Conservation (phyloP, 2,888 invertebrate genomes). For the Eubasilissa splendida region DNA sequence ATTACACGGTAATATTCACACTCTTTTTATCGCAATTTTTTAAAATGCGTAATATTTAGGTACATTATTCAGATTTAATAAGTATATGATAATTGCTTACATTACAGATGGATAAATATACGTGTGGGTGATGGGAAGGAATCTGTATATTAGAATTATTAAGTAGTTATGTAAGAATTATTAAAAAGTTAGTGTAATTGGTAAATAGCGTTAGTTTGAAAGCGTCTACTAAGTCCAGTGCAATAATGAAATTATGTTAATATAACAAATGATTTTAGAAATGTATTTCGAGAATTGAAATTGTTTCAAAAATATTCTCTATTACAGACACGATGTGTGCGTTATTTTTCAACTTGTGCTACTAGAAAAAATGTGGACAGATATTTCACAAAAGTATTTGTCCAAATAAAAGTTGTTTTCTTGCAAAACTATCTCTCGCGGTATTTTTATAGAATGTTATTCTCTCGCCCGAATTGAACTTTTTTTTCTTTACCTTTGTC, state of each 20-base stretch:
- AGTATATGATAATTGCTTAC: too few relatives aligned
- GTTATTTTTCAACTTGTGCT: neutral
- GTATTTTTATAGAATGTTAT: conserved; percentile 13
- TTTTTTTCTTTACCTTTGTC: conserved; percentile 7
- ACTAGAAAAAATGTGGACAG: neutral
- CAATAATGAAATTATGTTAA: neutral
- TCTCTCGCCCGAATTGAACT: neutral
- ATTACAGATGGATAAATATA: too few relatives aligned
- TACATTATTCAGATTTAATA: too few relatives aligned
- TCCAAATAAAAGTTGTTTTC: conserved; percentile 5
- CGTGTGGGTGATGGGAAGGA: too few relatives aligned
- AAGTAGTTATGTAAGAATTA: too few relatives aligned
- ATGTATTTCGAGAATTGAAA: neutral
- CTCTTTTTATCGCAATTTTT: too few relatives aligned
- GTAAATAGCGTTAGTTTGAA: conserved; percentile 1
- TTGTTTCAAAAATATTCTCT: neutral
- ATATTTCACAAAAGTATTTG: conserved; percentile 11
- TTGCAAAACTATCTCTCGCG: neutral
- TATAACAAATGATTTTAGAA: neutral
- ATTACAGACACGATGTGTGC: too few relatives aligned
- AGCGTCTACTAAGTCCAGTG: neutral
- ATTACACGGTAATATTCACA: too few relatives aligned
- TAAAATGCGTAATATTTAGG: too few relatives aligned
- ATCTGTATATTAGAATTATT: too few relatives aligned
- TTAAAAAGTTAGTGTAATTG: neutral